Percentiles rank a stretch among this genome's conserved stretches.
Evolutionary conservation across 2,888 invertebrate genomes (phyloP).

Genomic region (Leptopterna dolabrata): DNA sequence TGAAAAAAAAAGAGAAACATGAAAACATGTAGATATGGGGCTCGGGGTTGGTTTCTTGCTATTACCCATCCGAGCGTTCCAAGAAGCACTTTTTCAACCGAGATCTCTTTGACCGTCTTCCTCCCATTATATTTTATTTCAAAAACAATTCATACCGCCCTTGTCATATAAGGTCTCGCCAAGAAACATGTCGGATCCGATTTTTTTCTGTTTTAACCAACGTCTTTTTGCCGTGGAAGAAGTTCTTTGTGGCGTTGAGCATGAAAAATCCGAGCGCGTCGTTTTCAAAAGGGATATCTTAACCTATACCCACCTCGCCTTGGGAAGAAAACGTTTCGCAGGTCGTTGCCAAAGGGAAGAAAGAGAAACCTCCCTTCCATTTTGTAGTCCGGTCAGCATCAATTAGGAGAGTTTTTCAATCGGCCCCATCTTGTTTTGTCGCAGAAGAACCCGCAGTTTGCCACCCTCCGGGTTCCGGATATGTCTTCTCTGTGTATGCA

Average conservation of each 20-base stretch:
- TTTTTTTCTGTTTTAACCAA: not conserved
- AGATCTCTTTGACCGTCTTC: constrained; percentile 5
- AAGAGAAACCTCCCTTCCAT: not conserved
- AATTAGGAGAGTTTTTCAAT: not conserved
- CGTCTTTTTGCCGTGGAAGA: not conserved
- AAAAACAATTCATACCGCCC: constrained; percentile 48
- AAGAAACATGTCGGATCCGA: constrained; percentile 20
- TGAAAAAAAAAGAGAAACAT: constrained; percentile 3
- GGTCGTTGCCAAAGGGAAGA: not conserved
- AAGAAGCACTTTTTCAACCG: not conserved
- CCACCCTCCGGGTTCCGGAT: not conserved
- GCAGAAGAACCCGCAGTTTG: not conserved
- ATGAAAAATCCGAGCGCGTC: not conserved
- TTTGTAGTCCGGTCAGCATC: not conserved
- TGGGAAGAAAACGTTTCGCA: not conserved
- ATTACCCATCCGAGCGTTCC: constrained; percentile 25
- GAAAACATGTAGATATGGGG: constrained; percentile 35
- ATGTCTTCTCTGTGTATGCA: not conserved
- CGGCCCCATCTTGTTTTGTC: not conserved
- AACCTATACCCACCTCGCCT: too few relatives aligned
- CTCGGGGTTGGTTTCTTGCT: constrained; percentile 1
- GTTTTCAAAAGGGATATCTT: not conserved
- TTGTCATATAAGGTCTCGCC: constrained; percentile 44
- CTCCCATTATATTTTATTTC: constrained; percentile 50
- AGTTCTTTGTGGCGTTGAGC: not conserved